Percentiles rank a stretch among this genome's conserved stretches.
Evolutionary conservation across 2,888 invertebrate genomes (phyloP).

Genomic region (Nysson spinosus): DNA sequence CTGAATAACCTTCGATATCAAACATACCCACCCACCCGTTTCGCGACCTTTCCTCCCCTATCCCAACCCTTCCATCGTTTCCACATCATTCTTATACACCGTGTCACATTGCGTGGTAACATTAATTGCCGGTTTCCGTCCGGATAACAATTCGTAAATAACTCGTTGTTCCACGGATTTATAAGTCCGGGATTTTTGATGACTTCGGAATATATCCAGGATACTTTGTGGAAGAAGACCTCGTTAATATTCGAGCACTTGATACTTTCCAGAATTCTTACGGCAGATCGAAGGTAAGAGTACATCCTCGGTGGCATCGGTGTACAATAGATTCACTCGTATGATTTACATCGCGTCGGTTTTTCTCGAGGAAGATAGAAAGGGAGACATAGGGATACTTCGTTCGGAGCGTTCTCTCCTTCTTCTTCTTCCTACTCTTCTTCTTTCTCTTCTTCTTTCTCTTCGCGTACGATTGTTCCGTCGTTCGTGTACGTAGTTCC

Average conservation of each 20-base stretch:
- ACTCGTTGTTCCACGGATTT: too few species aligned
- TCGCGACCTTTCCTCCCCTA: conserved; percentile 48
- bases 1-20: conserved; percentile 25
- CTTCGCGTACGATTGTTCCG: conserved; percentile 21
- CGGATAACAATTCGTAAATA: too few species aligned
- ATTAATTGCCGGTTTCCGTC: too few species aligned
- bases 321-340: conserved; percentile 61
- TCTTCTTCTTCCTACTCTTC: conserved; percentile 12
- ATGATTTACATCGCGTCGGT: conserved; percentile 67
- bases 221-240: too few species aligned
- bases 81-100: too few species aligned
- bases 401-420: conserved; percentile 27
- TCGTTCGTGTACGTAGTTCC: conserved; percentile 6
- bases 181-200: too few species aligned
- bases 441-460: conserved; percentile 11
- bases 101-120: too few species aligned
- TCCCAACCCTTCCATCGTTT: background rate
- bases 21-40: conserved; percentile 42
- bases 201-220: too few species aligned
- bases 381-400: conserved; percentile 29
- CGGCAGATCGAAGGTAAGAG: too few species aligned
- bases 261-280: too few species aligned
- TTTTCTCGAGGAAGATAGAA: conserved; percentile 32
- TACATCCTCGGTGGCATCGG: conserved; percentile 40
- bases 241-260: too few species aligned